phyloP scores from a whole-genome alignment of 2,888 invertebrate species.

The Helicoverpa assulta region DNA sequence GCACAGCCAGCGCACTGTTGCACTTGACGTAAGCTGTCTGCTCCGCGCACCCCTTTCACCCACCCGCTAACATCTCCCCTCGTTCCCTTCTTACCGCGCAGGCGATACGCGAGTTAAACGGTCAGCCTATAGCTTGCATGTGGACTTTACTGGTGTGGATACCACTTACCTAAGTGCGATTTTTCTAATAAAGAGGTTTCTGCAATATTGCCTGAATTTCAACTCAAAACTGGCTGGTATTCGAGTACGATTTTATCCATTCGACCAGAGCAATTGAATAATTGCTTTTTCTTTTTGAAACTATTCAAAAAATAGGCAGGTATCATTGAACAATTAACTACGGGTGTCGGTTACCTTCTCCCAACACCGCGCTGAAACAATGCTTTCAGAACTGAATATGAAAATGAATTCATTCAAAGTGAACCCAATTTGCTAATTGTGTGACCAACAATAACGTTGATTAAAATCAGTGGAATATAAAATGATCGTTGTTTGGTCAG shows the following conservation, averaged over 20 bases:
- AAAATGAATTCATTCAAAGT: slow-evolving; percentile 15
- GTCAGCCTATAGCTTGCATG: no score
- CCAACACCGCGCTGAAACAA: neutral
- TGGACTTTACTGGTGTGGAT: no score
- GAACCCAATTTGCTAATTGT: slow-evolving; percentile 21
- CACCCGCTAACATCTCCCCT: no score
- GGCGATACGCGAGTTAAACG: no score
- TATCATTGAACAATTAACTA: neutral
- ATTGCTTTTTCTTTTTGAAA: neutral
- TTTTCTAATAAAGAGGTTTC: neutral
- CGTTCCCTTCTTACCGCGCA: no score
- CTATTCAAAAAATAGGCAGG: neutral
- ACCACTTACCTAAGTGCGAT: no score
- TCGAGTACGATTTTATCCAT: no score
- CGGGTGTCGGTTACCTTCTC: neutral
- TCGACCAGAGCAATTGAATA: neutral
- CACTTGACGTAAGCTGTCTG: no score
- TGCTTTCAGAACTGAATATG: slow-evolving; percentile 3
- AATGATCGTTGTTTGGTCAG: slow-evolving; percentile 25
- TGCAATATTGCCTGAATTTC: neutral
- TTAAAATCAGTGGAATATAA: slow-evolving; percentile 38
- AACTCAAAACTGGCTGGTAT: no score
- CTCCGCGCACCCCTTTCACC: no score
- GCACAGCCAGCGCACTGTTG: no score
- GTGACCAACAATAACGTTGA: slow-evolving; percentile 39